Evolutionary conservation across 2,113 vertebrate species (phyloP).

Genomic region (Atrichornis clamosus): DNA sequence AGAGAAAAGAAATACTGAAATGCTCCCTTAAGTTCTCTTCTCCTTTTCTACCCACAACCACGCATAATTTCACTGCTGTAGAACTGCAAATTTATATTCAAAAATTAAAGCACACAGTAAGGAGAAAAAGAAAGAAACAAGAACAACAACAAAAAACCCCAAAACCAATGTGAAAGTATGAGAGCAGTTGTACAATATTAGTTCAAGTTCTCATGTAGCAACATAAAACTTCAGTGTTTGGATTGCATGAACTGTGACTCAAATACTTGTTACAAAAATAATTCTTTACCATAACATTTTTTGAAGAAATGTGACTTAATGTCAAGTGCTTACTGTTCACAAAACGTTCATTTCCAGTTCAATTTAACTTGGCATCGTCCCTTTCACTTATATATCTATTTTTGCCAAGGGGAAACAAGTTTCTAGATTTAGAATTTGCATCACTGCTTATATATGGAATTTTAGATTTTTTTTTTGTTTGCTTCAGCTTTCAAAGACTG

Average conservation of each 20-base stretch:
- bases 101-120: not conserved
- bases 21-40: not conserved
- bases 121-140: not conserved
- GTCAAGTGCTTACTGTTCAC: not conserved
- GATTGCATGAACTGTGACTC: not conserved
- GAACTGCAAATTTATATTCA: not conserved
- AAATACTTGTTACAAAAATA: slow-evolving; percentile 8
- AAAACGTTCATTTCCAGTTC: not conserved
- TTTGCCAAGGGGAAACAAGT: not conserved
- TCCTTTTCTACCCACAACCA: not conserved
- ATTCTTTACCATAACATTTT: not conserved
- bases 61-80: not conserved
- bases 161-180: not conserved
- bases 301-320: not conserved
- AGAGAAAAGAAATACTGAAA: not conserved
- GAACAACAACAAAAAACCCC: rapidly evolving
- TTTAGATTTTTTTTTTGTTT: not conserved
- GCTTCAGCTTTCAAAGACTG: not conserved
- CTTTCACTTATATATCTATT: not conserved
- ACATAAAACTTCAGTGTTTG: not conserved
- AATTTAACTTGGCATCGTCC: not conserved
- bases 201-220: not conserved
- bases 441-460: not conserved
- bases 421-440: not conserved
- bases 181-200: not conserved